Evolutionary conservation across 2,113 vertebrate genomes (phyloP).

Genomic region (Pygoscelis adeliae): DNA sequence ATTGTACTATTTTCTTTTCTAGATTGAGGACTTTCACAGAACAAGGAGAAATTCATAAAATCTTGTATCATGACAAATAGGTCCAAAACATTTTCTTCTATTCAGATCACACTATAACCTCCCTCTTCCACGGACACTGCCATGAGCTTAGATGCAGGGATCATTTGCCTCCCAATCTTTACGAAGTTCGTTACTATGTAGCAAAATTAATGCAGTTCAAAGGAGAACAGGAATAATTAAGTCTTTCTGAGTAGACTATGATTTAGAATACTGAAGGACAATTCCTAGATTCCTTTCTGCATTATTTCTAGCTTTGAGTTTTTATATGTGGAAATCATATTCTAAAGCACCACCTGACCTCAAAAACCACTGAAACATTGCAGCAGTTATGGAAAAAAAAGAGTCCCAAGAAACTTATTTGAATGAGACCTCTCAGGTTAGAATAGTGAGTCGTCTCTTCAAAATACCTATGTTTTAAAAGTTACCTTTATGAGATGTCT

Average conservation of each 20-base stretch:
- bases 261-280: neutral
- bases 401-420: neutral
- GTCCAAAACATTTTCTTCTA: neutral
- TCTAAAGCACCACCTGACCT: neutral
- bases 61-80: neutral
- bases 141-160: neutral
- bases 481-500: constrained; percentile 82
- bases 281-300: neutral
- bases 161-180: neutral
- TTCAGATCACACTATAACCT: neutral
- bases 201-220: neutral
- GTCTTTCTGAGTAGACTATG: neutral
- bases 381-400: neutral
- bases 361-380: neutral
- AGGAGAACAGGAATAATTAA: neutral
- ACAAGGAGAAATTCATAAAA: neutral
- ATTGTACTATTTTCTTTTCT: neutral
- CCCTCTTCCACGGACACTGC: neutral
- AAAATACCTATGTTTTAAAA: neutral
- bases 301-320: neutral
- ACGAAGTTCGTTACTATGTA: neutral
- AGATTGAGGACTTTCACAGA: neutral
- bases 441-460: neutral
- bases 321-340: neutral
- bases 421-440: neutral